Evolutionary conservation across 2,888 invertebrate genomes (phyloP).

Genomic region (Mythimna impura): DNA sequence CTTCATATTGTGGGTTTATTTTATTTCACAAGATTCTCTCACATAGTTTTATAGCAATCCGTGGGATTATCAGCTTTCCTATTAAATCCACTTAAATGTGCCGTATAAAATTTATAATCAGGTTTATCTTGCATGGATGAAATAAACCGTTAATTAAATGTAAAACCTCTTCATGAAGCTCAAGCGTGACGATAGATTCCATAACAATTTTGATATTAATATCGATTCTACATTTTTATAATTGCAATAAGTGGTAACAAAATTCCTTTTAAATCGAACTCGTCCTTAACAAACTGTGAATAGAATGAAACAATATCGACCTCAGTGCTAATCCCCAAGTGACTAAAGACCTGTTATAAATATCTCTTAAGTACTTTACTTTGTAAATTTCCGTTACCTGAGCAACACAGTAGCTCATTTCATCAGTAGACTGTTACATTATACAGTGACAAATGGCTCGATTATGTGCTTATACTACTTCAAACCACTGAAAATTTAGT

Average conservation of each 20-base stretch:
- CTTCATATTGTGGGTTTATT: background rate
- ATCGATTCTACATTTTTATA: background rate
- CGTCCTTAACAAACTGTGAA: background rate
- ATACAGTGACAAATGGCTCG: constrained; percentile 24
- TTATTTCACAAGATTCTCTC: constrained; percentile 24
- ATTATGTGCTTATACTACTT: constrained; percentile 7
- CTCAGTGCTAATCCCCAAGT: background rate
- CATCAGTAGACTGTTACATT: constrained; percentile 38
- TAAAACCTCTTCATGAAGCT: constrained; percentile 20
- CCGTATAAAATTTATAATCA: constrained; percentile 31
- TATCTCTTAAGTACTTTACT: constrained; percentile 5
- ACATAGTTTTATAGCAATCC: constrained; percentile 14
- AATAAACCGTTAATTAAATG: constrained; percentile 42
- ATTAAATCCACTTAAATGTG: constrained; percentile 36
- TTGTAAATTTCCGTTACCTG: background rate
- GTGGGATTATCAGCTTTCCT: constrained; percentile 48
- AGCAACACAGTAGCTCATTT: constrained; percentile 43
- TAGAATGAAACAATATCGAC: constrained; percentile 15
- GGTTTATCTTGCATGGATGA: constrained; percentile 44
- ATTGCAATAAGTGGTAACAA: background rate
- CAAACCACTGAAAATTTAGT: constrained; percentile 6
- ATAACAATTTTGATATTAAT: background rate
- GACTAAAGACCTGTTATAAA: constrained; percentile 25
- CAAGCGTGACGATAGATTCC: background rate
- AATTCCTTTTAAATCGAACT: background rate